Conservation (phyloP, 2,797 vertebrate species). For the Lithobates sylvaticus region DNA sequence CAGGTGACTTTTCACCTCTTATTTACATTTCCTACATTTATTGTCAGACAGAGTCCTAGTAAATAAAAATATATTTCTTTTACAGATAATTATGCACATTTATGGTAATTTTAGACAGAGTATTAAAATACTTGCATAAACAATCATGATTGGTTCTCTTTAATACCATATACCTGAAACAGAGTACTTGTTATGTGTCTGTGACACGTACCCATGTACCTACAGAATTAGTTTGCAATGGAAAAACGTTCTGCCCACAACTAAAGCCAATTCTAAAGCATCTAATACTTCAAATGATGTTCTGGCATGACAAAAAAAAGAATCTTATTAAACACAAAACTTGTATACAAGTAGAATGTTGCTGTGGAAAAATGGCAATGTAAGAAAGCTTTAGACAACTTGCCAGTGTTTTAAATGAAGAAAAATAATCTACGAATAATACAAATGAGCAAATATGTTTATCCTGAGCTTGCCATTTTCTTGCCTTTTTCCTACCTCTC, state of each 20-base stretch:
- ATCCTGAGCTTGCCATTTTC: constrained; percentile 52
- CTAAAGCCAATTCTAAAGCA: constrained; percentile 50
- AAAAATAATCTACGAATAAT: background rate
- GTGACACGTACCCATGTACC: too few relatives aligned
- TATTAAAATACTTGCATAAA: too few relatives aligned
- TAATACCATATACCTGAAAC: too few relatives aligned
- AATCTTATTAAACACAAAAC: constrained; percentile 44
- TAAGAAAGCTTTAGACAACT: background rate
- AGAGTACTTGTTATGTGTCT: too few relatives aligned
- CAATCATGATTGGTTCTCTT: too few relatives aligned
- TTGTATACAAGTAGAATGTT: constrained; percentile 27
- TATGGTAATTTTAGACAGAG: too few relatives aligned
- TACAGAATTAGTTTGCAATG: too few relatives aligned
- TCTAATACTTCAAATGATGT: constrained; percentile 30
- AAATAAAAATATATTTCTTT: too few relatives aligned
- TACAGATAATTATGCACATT: too few relatives aligned
- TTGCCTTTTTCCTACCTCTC: constrained; percentile 46
- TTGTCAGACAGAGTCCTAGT: too few relatives aligned
- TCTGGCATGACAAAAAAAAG: constrained; percentile 37
- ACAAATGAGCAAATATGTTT: constrained; percentile 14
- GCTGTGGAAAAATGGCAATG: constrained; percentile 16
- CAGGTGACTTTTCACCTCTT: too few relatives aligned
- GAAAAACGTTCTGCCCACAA: constrained; percentile 43
- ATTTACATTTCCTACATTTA: too few relatives aligned
- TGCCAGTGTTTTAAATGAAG: constrained; percentile 10